Evolutionary conservation across 2,888 invertebrate genomes (phyloP).

Genomic region (Dryococelus australis): DNA sequence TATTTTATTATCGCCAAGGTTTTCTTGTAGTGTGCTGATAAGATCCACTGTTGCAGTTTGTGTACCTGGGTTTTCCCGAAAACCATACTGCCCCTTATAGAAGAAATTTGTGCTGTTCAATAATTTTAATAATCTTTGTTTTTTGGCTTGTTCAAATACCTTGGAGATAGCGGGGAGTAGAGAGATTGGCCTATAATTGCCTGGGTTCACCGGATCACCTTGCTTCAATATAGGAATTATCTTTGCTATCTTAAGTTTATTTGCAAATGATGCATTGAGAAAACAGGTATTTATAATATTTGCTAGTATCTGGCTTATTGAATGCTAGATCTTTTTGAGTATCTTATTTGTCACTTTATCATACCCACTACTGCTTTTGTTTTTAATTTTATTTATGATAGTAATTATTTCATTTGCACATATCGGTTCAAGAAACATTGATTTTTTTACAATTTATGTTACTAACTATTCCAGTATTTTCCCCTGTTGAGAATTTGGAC

Average conservation of each 20-base stretch:
- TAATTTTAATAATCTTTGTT: background rate
- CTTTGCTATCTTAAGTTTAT: background rate
- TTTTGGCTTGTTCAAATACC: background rate
- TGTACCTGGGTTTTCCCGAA: background rate
- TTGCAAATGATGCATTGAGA: background rate
- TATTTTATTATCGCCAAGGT: background rate
- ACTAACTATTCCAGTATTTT: too few species aligned
- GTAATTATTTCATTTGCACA: too few species aligned
- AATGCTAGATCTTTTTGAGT: too few species aligned
- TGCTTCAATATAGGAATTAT: background rate
- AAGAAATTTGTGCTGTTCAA: constrained; percentile 1
- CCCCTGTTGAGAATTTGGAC: too few species aligned
- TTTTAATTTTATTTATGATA: too few species aligned
- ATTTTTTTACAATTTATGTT: too few species aligned
- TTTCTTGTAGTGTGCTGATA: background rate
- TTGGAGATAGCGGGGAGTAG: background rate
- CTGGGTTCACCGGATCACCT: background rate
- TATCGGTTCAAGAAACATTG: too few species aligned
- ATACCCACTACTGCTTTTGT: too few species aligned
- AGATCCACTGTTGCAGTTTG: constrained; percentile 9
- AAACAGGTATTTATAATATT: too few species aligned
- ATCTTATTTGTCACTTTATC: too few species aligned
- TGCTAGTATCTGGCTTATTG: too few species aligned
- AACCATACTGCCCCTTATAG: background rate
- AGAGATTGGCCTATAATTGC: background rate